These are phyloP conservation scores for Tipula helvola DNA, from an alignment of 2,888 invertebrate species.

Conservation along the genomic window DNA sequence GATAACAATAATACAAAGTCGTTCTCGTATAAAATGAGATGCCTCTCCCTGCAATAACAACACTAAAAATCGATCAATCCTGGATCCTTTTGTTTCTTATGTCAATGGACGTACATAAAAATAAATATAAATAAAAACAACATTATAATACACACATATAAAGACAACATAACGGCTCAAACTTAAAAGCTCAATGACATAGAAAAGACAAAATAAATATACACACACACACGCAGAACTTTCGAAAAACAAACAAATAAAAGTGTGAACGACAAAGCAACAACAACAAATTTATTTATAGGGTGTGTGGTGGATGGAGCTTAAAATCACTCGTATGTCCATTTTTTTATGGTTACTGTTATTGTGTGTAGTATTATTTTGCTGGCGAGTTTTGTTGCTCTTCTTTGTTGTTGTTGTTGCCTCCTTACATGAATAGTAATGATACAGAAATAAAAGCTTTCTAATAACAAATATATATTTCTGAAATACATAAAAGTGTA, in stretches of 20 bases:
- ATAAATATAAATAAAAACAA: not conserved
- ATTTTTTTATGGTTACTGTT: not conserved
- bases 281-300: not conserved
- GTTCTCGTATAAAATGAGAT: not conserved
- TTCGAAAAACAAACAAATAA: not conserved
- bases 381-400: not conserved
- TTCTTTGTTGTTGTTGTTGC: not conserved
- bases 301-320: not conserved
- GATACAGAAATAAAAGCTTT: not conserved
- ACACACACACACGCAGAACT: not conserved
- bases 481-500: not conserved
- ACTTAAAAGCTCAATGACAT: not conserved
- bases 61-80: not conserved
- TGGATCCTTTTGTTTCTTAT: not conserved
- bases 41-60: not conserved
- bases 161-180: not conserved
- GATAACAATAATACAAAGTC: not conserved
- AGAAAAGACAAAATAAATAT: not conserved
- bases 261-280: not conserved
- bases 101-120: not conserved
- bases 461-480: not conserved
- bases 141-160: not conserved
- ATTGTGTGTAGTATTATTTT: not conserved
- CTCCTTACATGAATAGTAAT: not conserved
- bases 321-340: not conserved